Percentiles rank a stretch among this genome's conserved stretches.
phyloP scores from a whole-genome alignment of 2,888 invertebrate species.

The Griposia aprilina region DNA sequence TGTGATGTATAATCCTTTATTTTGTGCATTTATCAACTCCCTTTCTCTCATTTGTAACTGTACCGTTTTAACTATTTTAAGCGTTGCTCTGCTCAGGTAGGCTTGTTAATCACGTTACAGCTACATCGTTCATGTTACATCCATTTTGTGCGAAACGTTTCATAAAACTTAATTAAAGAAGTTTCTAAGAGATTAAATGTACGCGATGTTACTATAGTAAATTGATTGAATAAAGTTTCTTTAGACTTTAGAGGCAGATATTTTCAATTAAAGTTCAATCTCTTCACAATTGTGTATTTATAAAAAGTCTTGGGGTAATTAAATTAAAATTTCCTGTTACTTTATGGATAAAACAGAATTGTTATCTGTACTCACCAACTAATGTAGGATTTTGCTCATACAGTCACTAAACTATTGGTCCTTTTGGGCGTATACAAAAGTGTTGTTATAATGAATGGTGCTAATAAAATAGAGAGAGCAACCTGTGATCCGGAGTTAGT shows the following conservation, averaged over 20 bases:
- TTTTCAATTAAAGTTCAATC: slow-evolving; percentile 18
- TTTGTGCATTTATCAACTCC: slow-evolving; percentile 54
- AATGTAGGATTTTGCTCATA: not conserved
- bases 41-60: slow-evolving; percentile 48
- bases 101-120: slow-evolving; percentile 32
- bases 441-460: not conserved
- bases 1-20: slow-evolving; percentile 49
- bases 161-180: slow-evolving; percentile 14
- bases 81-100: slow-evolving; percentile 27
- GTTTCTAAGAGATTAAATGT: not conserved
- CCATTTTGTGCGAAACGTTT: slow-evolving; percentile 3
- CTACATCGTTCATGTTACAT: slow-evolving; percentile 18
- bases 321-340: not conserved
- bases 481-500: slow-evolving; percentile 5
- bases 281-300: not conserved
- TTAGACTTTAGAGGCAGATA: slow-evolving; percentile 7
- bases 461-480: slow-evolving; percentile 2
- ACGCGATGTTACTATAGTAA: slow-evolving; percentile 6
- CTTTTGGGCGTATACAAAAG: not conserved
- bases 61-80: slow-evolving; percentile 1
- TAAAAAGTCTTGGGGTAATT: not conserved
- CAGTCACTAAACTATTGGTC: too few relatives aligned
- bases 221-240: not conserved
- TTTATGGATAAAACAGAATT: not conserved
- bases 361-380: not conserved